Conservation (phyloP, 2,888 invertebrate genomes). For the Teinopalpus imperialis region DNA sequence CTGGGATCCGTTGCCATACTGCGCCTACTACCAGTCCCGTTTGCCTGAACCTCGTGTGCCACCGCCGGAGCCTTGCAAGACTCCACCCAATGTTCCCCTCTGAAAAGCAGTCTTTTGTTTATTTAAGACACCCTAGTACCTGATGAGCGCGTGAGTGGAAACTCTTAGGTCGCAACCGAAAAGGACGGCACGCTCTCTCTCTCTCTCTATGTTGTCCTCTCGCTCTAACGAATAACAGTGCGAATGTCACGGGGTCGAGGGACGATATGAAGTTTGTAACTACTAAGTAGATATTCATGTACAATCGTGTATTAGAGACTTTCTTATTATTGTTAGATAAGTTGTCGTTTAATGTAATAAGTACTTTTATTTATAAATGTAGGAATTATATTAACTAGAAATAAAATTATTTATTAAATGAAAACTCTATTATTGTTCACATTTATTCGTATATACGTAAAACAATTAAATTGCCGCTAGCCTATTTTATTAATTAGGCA, state of each 20-base stretch:
- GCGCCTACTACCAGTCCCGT: conserved; percentile 92
- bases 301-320: conserved; percentile 50
- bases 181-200: conserved; percentile 42
- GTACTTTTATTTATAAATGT: conserved; percentile 32
- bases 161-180: conserved; percentile 45
- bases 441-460: too few relatives aligned
- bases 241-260: conserved; percentile 44
- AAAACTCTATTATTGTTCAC: conserved; percentile 4
- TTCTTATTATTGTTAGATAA: conserved; percentile 42
- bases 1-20: conserved; percentile 94
- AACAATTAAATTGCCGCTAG: too few relatives aligned
- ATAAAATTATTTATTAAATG: conserved; percentile 31
- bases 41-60: conserved; percentile 80
- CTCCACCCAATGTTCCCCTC: conserved; percentile 73
- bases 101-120: conserved; percentile 46
- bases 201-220: conserved; percentile 38
- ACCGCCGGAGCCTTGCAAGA: conserved; percentile 80
- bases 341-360: conserved; percentile 28
- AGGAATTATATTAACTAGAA: conserved; percentile 35
- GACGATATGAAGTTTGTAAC: conserved; percentile 69
- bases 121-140: conserved; percentile 77
- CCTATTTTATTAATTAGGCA: too few relatives aligned
- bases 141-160: conserved; percentile 72
- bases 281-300: conserved; percentile 73
- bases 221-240: conserved; percentile 27